phyloP scores from a whole-genome alignment of 2,888 invertebrate species.

The Epistrophe grossulariae region DNA sequence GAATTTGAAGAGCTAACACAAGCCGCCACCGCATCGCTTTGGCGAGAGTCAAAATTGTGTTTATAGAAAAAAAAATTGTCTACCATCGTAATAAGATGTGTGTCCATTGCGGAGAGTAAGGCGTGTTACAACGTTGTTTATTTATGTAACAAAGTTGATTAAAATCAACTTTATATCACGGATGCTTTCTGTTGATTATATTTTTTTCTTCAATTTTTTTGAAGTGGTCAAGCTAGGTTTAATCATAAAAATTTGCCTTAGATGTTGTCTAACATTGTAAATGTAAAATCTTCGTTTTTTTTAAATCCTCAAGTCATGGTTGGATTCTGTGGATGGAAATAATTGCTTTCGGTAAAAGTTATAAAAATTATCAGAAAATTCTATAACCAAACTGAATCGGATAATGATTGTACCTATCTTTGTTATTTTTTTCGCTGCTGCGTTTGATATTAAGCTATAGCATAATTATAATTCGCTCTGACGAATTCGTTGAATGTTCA shows the following conservation, averaged over 20 bases:
- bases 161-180: conserved; percentile 18
- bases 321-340: neutral
- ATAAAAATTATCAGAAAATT: neutral
- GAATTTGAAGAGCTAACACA: neutral
- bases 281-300: neutral
- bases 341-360: neutral
- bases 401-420: too few species aligned
- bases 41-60: neutral
- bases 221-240: conserved; percentile 11
- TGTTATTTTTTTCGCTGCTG: too few species aligned
- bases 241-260: neutral
- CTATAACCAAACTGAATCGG: too few species aligned
- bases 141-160: conserved; percentile 21
- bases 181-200: neutral
- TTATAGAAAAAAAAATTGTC: neutral
- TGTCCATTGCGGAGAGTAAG: neutral
- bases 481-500: too few species aligned
- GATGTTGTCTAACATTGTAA: neutral
- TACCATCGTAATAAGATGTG: neutral
- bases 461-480: too few species aligned
- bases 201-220: neutral
- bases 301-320: neutral
- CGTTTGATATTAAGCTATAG: too few species aligned
- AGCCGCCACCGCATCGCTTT: neutral
- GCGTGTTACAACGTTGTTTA: neutral